Conservation (phyloP, 2,113 vertebrate species). For the Polypterus senegalus region DNA sequence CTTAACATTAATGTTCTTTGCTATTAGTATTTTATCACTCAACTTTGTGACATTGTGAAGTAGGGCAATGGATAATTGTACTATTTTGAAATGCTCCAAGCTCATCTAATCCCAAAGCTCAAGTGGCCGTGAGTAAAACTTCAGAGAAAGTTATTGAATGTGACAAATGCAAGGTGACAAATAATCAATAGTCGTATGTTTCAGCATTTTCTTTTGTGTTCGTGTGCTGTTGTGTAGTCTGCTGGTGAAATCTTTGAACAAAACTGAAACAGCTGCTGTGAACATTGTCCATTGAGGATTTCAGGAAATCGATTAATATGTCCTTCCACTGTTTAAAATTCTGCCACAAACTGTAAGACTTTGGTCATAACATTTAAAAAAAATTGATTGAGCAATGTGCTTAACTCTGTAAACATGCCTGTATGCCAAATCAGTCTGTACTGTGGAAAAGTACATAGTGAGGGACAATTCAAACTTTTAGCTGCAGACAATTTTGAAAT, state of each 20-base stretch:
- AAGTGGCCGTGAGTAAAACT: constrained; percentile 41
- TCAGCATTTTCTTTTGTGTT: constrained; percentile 27
- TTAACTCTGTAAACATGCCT: not conserved
- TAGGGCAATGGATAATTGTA: constrained; percentile 27
- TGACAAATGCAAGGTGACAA: constrained; percentile 52
- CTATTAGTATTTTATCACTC: not conserved
- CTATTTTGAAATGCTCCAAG: constrained; percentile 26
- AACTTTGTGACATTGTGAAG: constrained; percentile 17
- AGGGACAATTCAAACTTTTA: too few relatives aligned
- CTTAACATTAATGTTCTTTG: constrained; percentile 2
- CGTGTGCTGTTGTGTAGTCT: constrained; percentile 14
- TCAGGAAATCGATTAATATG: too few relatives aligned
- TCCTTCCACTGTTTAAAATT: too few relatives aligned
- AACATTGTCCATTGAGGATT: too few relatives aligned
- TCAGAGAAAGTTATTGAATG: constrained; percentile 36
- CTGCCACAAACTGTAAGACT: too few relatives aligned
- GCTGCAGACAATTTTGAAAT: not conserved
- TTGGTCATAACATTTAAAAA: too few relatives aligned
- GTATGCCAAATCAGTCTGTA: too few relatives aligned
- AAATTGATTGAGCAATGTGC: too few relatives aligned
- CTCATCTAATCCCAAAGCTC: constrained; percentile 39
- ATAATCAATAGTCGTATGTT: constrained; percentile 45
- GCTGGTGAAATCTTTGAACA: too few relatives aligned
- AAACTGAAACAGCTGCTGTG: too few relatives aligned
- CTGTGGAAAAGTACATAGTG: too few relatives aligned